These are phyloP conservation scores for Silurus meridionalis DNA, from an alignment of 2,113 vertebrate genomes.

Conservation along the genomic window DNA sequence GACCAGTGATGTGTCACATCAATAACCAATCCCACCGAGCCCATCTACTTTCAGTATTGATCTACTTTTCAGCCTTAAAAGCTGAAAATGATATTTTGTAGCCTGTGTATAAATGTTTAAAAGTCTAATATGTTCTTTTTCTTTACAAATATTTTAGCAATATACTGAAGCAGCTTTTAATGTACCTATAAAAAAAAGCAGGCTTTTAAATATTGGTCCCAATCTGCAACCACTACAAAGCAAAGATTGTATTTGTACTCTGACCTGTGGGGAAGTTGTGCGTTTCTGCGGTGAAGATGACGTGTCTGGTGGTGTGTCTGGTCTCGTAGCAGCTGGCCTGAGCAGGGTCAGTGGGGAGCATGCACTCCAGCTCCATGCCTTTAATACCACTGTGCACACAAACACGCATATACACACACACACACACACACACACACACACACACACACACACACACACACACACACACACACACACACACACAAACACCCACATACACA, in stretches of 20 bases:
- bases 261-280: conserved; percentile 93
- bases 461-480: neutral
- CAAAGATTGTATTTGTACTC: neutral
- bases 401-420: conserved; percentile 9
- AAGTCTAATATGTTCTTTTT: neutral
- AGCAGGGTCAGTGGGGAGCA: conserved; percentile 77
- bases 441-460: neutral
- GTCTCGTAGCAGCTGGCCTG: conserved; percentile 73
- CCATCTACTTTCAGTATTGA: neutral
- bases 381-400: conserved; percentile 77
- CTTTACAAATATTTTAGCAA: neutral
- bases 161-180: neutral
- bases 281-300: conserved; percentile 92
- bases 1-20: neutral
- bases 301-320: conserved; percentile 72
- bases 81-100: neutral
- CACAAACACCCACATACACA: neutral
- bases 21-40: neutral
- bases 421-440: conserved; percentile 31
- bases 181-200: too few relatives aligned
- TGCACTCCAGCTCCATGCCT: conserved; percentile 73
- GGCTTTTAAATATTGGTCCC: too few relatives aligned
- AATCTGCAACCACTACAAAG: neutral
- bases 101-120: neutral
- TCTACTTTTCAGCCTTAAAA: neutral